These are phyloP conservation scores for Probaryconus sp. DNA, from an alignment of 1,140 invertebrate species.

Conservation along the genomic window DNA sequence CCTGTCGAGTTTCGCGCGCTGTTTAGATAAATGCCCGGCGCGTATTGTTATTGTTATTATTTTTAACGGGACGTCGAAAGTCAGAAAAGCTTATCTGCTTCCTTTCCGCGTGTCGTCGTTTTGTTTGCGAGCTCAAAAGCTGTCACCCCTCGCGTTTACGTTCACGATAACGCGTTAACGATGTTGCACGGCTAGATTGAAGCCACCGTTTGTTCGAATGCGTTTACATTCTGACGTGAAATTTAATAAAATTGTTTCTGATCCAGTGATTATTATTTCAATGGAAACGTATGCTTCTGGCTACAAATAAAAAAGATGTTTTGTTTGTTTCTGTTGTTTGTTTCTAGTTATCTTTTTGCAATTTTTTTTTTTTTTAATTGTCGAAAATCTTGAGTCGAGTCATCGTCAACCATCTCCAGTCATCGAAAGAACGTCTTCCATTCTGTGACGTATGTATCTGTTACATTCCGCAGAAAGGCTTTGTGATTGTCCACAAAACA, in stretches of 20 bases:
- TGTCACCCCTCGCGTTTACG: slow-evolving; percentile 33
- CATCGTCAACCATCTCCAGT: too few relatives aligned
- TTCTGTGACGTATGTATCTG: too few relatives aligned
- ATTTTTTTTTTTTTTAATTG: too few relatives aligned
- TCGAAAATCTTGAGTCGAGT: too few relatives aligned
- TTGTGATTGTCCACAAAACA: slow-evolving; percentile 12
- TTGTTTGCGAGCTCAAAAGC: slow-evolving; percentile 40
- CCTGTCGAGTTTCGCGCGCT: slow-evolving; percentile 32
- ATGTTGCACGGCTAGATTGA: slow-evolving; percentile 28
- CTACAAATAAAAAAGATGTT: too few relatives aligned
- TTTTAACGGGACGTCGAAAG: slow-evolving; percentile 48
- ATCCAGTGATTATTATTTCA: slow-evolving; percentile 11
- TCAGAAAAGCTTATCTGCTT: slow-evolving; percentile 45
- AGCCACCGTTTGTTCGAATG: slow-evolving; percentile 28
- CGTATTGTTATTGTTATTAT: slow-evolving; percentile 47
- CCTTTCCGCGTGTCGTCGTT: slow-evolving; percentile 38
- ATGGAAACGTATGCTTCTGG: slow-evolving; percentile 5
- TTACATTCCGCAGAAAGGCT: too few relatives aligned
- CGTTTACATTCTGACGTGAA: slow-evolving; percentile 7
- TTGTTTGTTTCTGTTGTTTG: too few relatives aligned
- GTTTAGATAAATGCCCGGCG: slow-evolving; percentile 46
- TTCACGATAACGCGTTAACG: slow-evolving; percentile 48
- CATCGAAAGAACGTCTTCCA: too few relatives aligned
- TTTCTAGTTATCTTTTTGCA: too few relatives aligned
- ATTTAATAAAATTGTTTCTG: slow-evolving; percentile 32